phyloP scores from a whole-genome alignment of 2,888 invertebrate genomes.

The Hirtodrosophila alboralis region DNA sequence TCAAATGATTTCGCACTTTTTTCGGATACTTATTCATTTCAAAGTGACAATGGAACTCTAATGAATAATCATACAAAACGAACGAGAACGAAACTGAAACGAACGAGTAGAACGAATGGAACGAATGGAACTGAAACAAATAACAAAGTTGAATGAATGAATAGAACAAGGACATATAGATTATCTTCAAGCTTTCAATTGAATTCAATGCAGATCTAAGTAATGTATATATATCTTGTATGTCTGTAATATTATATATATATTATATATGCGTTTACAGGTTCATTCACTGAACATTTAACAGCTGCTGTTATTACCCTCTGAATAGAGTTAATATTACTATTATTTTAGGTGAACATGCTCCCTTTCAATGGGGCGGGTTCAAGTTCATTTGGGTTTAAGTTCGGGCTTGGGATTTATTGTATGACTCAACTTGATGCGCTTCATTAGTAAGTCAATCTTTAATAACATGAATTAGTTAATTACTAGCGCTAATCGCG shows the following conservation, averaged over 20 bases:
- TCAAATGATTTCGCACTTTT: no score
- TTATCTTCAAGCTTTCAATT: no score
- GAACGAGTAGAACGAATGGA: no score
- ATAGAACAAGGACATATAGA: no score
- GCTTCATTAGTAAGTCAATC: constrained; percentile 37
- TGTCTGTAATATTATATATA: neutral
- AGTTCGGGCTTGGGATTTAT: neutral
- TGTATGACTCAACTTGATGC: constrained; percentile 8
- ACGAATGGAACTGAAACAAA: no score
- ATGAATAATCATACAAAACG: no score
- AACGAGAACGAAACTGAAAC: no score
- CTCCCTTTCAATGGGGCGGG: constrained; percentile 29
- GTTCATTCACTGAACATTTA: constrained; percentile 13
- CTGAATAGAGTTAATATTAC: constrained; percentile 14
- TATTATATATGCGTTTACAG: constrained; percentile 11
- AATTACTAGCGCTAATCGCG: constrained; percentile 29
- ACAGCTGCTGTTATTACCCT: constrained; percentile 42
- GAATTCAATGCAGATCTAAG: no score
- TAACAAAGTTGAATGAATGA: no score
- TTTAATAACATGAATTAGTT: constrained; percentile 39
- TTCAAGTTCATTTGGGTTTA: constrained; percentile 34
- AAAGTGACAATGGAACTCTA: no score
- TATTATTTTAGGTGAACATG: constrained; percentile 33
- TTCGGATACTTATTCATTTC: no score
- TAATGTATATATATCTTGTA: neutral